These are phyloP conservation scores for Astur gentilis DNA, from an alignment of 2,113 vertebrate species.

Conservation along the genomic window DNA sequence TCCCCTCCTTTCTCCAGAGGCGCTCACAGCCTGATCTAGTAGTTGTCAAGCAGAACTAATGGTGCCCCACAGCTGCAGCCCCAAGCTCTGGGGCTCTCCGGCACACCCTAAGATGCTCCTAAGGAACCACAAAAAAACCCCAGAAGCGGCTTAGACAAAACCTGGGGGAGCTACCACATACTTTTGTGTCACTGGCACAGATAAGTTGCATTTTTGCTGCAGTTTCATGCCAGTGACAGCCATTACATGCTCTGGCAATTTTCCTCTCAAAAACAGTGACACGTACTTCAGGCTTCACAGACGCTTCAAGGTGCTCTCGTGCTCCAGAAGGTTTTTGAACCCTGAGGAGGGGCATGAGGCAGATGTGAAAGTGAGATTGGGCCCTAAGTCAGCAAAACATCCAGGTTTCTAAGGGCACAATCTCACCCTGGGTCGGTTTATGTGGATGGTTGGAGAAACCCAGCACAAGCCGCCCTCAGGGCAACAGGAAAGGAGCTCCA, in stretches of 20 bases:
- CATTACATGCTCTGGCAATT: background rate
- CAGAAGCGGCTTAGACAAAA: background rate
- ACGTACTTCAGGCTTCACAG: background rate
- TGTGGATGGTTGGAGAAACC: slow-evolving; percentile 45
- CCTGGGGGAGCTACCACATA: background rate
- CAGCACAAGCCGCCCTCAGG: slow-evolving; percentile 14
- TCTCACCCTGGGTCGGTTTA: slow-evolving; percentile 13
- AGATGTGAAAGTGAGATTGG: slow-evolving; percentile 30
- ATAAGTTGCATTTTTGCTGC: background rate
- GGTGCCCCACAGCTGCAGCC: background rate
- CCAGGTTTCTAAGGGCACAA: slow-evolving; percentile 13
- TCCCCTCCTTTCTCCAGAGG: background rate
- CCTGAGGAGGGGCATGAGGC: background rate
- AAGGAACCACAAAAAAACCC: background rate
- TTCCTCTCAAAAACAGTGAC: background rate
- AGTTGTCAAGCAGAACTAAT: background rate
- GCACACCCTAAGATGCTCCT: fast-evolving
- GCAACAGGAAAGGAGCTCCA: slow-evolving; percentile 59
- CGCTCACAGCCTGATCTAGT: background rate
- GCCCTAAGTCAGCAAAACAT: background rate
- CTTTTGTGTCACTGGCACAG: background rate
- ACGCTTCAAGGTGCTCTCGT: background rate
- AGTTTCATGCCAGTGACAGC: background rate
- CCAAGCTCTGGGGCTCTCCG: background rate
- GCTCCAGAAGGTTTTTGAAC: background rate